Evolutionary conservation across 2,113 vertebrate genomes (phyloP), one percentile per base, ranked within the genome.

Genomic region (Nettapus auritus): DNA sequence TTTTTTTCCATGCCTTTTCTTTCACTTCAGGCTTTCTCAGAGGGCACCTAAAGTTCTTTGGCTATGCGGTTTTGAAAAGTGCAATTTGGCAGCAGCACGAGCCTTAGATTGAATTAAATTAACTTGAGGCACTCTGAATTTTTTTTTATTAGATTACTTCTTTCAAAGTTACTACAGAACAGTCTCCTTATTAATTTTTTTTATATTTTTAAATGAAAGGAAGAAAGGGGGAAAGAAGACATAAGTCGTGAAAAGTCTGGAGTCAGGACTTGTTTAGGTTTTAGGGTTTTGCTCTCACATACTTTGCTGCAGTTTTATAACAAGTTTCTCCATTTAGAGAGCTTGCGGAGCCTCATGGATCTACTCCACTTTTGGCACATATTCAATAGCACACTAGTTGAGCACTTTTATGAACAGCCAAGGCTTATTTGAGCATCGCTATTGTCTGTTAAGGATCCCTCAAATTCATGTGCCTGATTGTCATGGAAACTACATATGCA

Each of bases 101-200:
- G 88, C 87, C 89, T 94, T 94, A 82, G 92, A 97, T 89, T 97
- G 98, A 98, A 98, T 98, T 98, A 97, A 98, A 98, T 98, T 98
- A 98, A 98, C 97, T 97, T 62, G 93, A 98, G 97, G 94, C 97
- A 92, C 97, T 98, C 95, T 95, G 97, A 97, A 8, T 22, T 93
- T 71, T 98, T 98, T 98, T 98, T 97, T 36, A 98, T 98, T 98
- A 98, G 98, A 98, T 98, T 97, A 97, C 97, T 97, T 97, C 90
- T 97, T 97, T 98, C 95, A 97, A 97, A 97, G 95, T 97, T 97
- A 96, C 96, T 97, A 97, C 91, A 96, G 96, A 97, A 97, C 91
- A 96, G 96, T 98, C 90, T 53, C 89, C 91, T 96, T 96, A 96
- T 96, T 97, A 97, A 94, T 97, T 97, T 96, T 95, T 95, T 97